Evolutionary conservation across 2,797 vertebrate genomes (phyloP), one percentile per base, ranked within the genome.

Genomic region (Vipera latastei): DNA sequence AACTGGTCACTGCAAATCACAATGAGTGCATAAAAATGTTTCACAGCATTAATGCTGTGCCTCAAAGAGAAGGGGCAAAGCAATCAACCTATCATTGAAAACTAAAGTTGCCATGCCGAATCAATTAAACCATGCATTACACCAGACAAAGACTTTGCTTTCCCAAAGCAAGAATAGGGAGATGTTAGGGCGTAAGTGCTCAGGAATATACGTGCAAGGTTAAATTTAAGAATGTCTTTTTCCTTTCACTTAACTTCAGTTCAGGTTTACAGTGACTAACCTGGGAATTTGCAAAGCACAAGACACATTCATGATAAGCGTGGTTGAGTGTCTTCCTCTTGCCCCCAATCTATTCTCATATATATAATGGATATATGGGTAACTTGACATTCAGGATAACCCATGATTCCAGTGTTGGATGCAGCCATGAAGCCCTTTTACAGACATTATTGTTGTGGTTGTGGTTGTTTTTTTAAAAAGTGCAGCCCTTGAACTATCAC

Each of bases 51-150:
- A 89, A 91, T 4, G 18, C 20, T 18, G 6, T 48, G 83, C 86
- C 9, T 91, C 48, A 73, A 61, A 65, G 55, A 78, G 48, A 56
- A 95, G 28, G 51, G 6, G 92, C 3, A 6, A 65, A 16, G 25
- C 2, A 2, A 32, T 92, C 51, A 88, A 89, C 53, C 90, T 93
- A 44, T 92, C 92, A 69, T 51, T 89, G 89, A 83, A 94, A 91
- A 93, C 83, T 2, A 93, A 94, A 95, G 91, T 53, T 86, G 91
- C 93, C 93, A 6, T 8, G 59, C 91, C 92, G 78, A 94, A 91
- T 90, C 65, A 69, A 88, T 95, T 92, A 89, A 95, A n/a, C n/a
- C 59, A 83, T 63, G 65, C 8, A 1, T 55, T 85, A 22, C 86
- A 3, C 78, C 59, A 89, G 6, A 25, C 88, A 90, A 53, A 90